phyloP scores from a whole-genome alignment of 2,797 vertebrate species.

The Tamandua tetradactyla region DNA sequence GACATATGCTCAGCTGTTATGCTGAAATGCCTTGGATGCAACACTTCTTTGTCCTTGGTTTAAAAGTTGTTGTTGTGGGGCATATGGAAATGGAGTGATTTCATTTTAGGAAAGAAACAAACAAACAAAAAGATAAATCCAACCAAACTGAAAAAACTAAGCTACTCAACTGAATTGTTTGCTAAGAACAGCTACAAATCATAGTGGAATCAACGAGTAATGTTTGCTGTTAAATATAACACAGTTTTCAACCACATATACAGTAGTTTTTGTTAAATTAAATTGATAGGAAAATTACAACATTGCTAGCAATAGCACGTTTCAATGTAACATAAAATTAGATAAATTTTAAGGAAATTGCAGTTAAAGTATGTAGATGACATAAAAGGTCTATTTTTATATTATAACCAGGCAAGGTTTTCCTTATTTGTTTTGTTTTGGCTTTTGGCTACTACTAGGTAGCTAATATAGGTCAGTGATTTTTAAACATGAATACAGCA shows the following conservation, averaged over 20 bases:
- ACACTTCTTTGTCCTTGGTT: background rate
- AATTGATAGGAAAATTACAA: background rate
- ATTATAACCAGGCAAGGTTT: background rate
- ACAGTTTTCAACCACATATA: background rate
- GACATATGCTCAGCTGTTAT: background rate
- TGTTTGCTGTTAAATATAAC: background rate
- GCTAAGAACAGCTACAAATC: background rate
- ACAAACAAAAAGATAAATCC: background rate
- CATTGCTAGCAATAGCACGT: background rate
- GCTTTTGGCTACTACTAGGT: background rate
- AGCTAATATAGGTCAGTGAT: background rate
- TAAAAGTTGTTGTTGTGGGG: background rate
- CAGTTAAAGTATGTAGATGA: background rate
- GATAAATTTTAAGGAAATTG: rapidly evolving
- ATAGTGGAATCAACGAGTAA: background rate
- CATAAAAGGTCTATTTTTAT: background rate
- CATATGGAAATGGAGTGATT: background rate
- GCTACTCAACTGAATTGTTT: background rate
- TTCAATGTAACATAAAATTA: background rate
- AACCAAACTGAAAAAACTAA: background rate
- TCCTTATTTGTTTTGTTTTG: background rate
- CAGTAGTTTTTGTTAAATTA: background rate
- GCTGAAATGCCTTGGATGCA: background rate
- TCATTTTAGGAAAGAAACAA: background rate
- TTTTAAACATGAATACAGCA: background rate